Conservation (phyloP, 2,797 vertebrate genomes). For the Nannoperca obscura region DNA sequence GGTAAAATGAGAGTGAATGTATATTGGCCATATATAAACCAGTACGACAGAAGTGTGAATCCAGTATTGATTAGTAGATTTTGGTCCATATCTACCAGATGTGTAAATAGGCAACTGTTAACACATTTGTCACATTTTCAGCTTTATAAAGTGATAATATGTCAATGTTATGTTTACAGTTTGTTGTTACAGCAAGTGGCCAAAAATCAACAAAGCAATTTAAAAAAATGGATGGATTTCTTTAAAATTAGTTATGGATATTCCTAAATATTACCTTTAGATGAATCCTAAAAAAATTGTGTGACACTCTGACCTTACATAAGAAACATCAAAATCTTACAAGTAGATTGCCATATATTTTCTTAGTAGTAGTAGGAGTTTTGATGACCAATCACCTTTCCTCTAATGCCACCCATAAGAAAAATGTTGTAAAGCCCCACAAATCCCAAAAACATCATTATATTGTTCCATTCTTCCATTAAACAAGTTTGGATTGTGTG, state of each 20-base stretch:
- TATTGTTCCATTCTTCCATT: constrained; percentile 1
- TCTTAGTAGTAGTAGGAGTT: background rate
- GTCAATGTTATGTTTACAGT: too few relatives aligned
- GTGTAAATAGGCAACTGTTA: background rate
- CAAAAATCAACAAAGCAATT: background rate
- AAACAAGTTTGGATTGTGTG: background rate
- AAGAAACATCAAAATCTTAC: constrained; percentile 11
- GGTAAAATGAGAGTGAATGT: background rate
- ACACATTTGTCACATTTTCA: background rate
- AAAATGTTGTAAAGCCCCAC: background rate
- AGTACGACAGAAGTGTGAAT: background rate
- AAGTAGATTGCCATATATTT: background rate
- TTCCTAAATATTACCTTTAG: background rate
- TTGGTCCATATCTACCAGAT: background rate
- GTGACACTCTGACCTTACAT: background rate
- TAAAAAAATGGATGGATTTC: background rate
- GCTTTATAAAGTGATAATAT: background rate
- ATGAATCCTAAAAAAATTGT: background rate
- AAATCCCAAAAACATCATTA: background rate
- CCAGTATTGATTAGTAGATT: background rate
- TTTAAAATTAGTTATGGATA: background rate
- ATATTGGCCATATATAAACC: background rate
- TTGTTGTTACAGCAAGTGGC: too few relatives aligned
- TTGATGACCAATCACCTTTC: background rate
- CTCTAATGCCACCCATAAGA: background rate